A percentile compares a stretch with the other conserved stretches of the same genome.
Conservation (phyloP, 2,888 invertebrate species). For the Brachylomia viminalis region DNA sequence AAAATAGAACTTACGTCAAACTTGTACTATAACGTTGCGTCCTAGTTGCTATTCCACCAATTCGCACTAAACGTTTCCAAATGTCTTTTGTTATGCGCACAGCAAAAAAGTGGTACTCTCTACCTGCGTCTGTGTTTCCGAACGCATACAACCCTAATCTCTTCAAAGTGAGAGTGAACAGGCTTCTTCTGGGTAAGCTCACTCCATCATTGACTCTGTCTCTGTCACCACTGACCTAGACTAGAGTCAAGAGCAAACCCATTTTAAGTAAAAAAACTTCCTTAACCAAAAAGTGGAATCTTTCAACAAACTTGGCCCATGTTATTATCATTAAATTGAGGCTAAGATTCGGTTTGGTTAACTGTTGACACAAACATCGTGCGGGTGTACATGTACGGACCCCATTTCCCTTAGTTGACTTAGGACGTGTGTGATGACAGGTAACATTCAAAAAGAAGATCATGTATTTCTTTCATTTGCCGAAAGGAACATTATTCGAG, state of each 20-base stretch:
- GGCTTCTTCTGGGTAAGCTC: too few species aligned
- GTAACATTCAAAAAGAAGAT: slow-evolving; percentile 32
- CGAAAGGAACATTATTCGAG: neutral
- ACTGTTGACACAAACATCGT: slow-evolving; percentile 13
- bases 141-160: too few species aligned
- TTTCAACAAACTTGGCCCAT: slow-evolving; percentile 10
- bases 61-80: too few species aligned
- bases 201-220: too few species aligned
- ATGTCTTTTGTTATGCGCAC: too few species aligned
- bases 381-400: slow-evolving; percentile 2
- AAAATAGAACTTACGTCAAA: neutral
- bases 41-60: too few species aligned
- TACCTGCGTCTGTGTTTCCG: too few species aligned
- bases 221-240: too few species aligned
- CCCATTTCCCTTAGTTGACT: slow-evolving; percentile 50
- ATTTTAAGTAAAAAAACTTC: too few species aligned
- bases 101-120: too few species aligned
- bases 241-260: too few species aligned
- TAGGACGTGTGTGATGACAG: slow-evolving; percentile 50
- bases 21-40: neutral
- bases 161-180: too few species aligned
- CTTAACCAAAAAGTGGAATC: slow-evolving; percentile 3
- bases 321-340: slow-evolving; percentile 10
- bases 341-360: slow-evolving; percentile 4
- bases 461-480: slow-evolving; percentile 46